phyloP scores from a whole-genome alignment of 2,797 vertebrate species.

The Propithecus deckenii region DNA sequence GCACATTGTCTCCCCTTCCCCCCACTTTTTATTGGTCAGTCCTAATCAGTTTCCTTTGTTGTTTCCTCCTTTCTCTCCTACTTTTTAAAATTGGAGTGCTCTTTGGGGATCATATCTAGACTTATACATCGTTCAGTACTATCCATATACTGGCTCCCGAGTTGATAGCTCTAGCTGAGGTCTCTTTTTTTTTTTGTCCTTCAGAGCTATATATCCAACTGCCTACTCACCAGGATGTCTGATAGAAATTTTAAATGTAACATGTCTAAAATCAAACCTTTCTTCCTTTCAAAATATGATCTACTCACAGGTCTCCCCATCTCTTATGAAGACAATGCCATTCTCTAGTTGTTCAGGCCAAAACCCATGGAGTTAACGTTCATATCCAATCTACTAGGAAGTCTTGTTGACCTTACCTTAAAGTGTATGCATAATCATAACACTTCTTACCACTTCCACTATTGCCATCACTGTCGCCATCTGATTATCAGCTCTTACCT shows the following conservation, averaged over 20 bases:
- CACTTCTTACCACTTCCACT: background rate
- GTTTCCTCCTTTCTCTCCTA: background rate
- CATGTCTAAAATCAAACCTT: background rate
- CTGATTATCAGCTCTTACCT: background rate
- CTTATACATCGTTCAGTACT: constrained; percentile 15
- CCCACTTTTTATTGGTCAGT: background rate
- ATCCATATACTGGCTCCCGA: background rate
- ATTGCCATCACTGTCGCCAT: background rate
- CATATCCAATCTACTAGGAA: background rate
- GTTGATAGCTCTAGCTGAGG: background rate
- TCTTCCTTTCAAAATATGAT: background rate
- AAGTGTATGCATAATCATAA: background rate
- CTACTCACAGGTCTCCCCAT: background rate
- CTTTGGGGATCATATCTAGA: background rate
- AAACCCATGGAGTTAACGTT: background rate
- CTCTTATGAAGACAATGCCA: background rate
- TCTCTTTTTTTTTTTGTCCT: background rate
- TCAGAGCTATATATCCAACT: background rate
- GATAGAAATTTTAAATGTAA: background rate
- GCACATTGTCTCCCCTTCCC: background rate
- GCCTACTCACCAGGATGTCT: background rate
- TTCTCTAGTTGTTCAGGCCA: background rate
- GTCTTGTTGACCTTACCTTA: background rate
- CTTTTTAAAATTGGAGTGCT: background rate
- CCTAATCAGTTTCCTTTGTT: background rate